Conservation (phyloP, 2,113 vertebrate species). For the Triplophysa siluroides region DNA sequence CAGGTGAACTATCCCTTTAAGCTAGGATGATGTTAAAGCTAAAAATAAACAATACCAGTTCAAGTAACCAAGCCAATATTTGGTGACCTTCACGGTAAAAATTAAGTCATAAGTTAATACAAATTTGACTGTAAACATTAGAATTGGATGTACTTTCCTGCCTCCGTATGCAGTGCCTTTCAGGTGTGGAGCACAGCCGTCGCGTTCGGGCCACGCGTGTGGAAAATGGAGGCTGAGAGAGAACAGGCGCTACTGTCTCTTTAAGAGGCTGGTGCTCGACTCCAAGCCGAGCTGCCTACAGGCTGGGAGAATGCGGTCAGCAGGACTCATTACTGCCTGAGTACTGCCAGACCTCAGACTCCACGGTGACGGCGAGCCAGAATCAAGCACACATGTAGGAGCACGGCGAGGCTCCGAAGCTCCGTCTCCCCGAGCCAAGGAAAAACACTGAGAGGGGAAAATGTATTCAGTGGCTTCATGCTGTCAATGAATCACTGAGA, state of each 20-base stretch:
- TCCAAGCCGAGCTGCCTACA: conserved; percentile 44
- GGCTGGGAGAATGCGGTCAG: conserved; percentile 55
- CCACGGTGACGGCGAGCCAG: conserved; percentile 60
- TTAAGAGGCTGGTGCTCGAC: conserved; percentile 43
- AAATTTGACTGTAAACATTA: no score
- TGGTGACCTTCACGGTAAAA: no score
- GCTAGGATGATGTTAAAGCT: no score
- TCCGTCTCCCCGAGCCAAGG: conserved; percentile 25
- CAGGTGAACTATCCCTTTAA: no score
- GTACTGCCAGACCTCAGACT: conserved; percentile 68
- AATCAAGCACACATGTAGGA: conserved; percentile 63
- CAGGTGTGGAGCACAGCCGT: neutral
- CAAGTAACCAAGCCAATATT: no score
- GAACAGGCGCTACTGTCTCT: conserved; percentile 27
- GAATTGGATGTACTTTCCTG: no score
- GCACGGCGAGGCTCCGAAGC: conserved; percentile 40
- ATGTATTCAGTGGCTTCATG: conserved; percentile 31
- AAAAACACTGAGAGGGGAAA: conserved; percentile 32
- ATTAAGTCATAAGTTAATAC: no score
- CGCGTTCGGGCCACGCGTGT: neutral
- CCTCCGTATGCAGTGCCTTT: no score
- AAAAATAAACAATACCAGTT: no score
- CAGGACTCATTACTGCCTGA: conserved; percentile 56
- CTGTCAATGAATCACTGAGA: conserved; percentile 38
- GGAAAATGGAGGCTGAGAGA: conserved; percentile 4